Conservation (phyloP, 2,888 invertebrate species). For the Strigamia maritima region DNA sequence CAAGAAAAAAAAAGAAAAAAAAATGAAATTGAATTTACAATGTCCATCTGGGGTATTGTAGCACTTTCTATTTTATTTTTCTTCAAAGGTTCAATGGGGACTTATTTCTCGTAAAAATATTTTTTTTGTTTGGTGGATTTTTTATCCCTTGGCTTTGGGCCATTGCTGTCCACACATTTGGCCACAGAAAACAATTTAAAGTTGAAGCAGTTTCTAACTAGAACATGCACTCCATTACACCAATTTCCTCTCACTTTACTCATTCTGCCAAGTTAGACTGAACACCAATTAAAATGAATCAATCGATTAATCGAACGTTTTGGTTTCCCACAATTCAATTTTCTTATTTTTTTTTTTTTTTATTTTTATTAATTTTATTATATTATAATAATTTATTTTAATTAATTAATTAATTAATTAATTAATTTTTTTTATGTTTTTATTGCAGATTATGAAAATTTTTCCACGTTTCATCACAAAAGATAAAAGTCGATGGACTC, state of each 20-base stretch:
- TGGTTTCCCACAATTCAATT: background rate
- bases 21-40: background rate
- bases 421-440: background rate
- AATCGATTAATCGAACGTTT: background rate
- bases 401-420: background rate
- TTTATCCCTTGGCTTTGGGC: conserved; percentile 1
- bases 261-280: background rate
- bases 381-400: background rate
- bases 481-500: background rate
- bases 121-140: background rate
- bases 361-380: too few species aligned
- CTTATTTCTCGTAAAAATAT: background rate
- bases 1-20: background rate
- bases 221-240: background rate
- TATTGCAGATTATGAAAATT: background rate
- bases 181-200: background rate
- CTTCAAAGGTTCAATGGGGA: background rate
- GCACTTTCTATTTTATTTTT: background rate
- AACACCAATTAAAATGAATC: background rate
- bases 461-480: background rate
- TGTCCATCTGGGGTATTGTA: background rate
- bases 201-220: background rate
- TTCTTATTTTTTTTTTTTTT: too few species aligned
- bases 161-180: background rate
- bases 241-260: background rate